Evolutionary conservation across 92 coral and sea anemone genomes (phyloP).

Genomic region (Plumapathes pennacea): DNA sequence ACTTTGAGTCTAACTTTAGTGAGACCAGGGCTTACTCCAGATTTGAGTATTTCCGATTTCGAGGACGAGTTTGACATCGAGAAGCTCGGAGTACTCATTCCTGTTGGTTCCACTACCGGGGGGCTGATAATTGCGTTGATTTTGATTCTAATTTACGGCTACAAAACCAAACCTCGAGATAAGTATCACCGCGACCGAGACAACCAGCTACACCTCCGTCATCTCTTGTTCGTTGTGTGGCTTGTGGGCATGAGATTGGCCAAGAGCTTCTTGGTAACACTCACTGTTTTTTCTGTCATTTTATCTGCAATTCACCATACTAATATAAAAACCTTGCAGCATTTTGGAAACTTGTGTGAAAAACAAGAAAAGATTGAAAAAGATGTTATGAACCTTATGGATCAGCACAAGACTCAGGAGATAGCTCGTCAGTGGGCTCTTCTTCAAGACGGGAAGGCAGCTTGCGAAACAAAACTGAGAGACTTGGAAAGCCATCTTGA

Average conservation of each 20-base stretch:
- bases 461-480: slow-evolving; percentile 56
- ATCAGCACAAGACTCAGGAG: slow-evolving; percentile 56
- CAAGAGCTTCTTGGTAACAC: slow-evolving; percentile 68
- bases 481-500: slow-evolving; percentile 42
- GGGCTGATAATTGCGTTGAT: slow-evolving; percentile 40
- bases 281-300: slow-evolving; percentile 54
- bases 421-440: slow-evolving; percentile 56
- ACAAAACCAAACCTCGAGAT: slow-evolving; percentile 72
- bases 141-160: slow-evolving; percentile 63
- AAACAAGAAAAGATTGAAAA: slow-evolving; percentile 35
- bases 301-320: slow-evolving; percentile 63
- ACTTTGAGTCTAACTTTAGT: slow-evolving; percentile 51
- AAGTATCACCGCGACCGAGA: slow-evolving; percentile 66
- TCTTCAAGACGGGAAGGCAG: slow-evolving; percentile 46
- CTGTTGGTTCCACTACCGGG: slow-evolving; percentile 49
- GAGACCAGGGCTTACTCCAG: slow-evolving; percentile 63
- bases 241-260: slow-evolving; percentile 70
- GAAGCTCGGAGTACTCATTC: slow-evolving; percentile 42
- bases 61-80: slow-evolving; percentile 48
- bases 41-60: slow-evolving; percentile 44
- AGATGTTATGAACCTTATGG: slow-evolving; percentile 46
- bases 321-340: slow-evolving; percentile 43
- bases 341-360: slow-evolving; percentile 40
- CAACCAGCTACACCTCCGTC: slow-evolving; percentile 71
- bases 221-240: slow-evolving; percentile 71